Evolutionary conservation across 2,113 vertebrate species (phyloP).

Genomic region (Gulo gulo): DNA sequence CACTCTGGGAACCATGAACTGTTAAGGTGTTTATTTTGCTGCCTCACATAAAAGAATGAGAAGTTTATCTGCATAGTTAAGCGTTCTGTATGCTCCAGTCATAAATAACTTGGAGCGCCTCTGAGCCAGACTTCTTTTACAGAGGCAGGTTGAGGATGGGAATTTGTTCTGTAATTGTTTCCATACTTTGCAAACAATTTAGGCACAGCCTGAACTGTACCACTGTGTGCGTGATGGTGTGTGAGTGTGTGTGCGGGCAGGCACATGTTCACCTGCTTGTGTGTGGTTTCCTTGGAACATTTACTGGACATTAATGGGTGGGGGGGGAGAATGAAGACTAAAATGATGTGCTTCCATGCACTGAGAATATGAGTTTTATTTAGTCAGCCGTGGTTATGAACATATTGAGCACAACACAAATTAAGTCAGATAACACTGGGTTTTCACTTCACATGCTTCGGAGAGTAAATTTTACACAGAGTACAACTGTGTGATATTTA

Average conservation of each 20-base stretch:
- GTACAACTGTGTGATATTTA: not conserved
- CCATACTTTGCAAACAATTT: constrained; percentile 60
- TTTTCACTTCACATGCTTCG: not conserved
- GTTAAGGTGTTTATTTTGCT: constrained; percentile 83
- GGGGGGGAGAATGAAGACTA: not conserved
- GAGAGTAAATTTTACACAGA: not conserved
- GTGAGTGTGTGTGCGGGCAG: accelerated
- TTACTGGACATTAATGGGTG: not conserved
- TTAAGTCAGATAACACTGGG: not conserved
- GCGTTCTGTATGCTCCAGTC: constrained; percentile 59
- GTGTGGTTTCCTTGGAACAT: not conserved
- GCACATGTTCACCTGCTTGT: not conserved
- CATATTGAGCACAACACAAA: not conserved
- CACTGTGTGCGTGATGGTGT: not conserved
- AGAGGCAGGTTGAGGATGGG: constrained; percentile 52
- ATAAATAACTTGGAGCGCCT: constrained; percentile 66
- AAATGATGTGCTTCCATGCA: constrained; percentile 55
- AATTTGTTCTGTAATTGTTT: constrained; percentile 72
- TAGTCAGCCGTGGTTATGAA: constrained; percentile 21
- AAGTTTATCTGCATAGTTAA: constrained; percentile 83
- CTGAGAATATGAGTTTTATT: constrained; percentile 59
- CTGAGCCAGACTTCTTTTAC: not conserved
- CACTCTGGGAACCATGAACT: constrained; percentile 78
- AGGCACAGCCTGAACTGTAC: not conserved
- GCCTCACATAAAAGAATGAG: constrained; percentile 75